These are phyloP conservation scores for Rhinolophus ferrumequinum DNA, from an alignment of 2,113 vertebrate genomes.

Conservation along the genomic window DNA sequence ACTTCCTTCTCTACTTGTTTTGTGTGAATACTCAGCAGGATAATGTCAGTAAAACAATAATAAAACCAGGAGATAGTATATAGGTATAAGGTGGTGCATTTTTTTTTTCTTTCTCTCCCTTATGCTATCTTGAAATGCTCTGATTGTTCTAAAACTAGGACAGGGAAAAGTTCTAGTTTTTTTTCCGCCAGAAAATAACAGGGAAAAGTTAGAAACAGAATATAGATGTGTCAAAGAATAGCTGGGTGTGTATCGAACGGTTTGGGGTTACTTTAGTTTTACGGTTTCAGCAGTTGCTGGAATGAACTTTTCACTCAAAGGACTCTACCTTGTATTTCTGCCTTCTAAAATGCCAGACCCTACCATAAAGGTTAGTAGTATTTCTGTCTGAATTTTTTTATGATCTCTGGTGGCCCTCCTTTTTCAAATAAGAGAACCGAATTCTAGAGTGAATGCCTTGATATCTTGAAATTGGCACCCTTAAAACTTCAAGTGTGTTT, in stretches of 20 bases:
- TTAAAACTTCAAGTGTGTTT: neutral
- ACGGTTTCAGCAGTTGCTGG: neutral
- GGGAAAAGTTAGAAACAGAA: neutral
- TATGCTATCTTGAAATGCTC: neutral
- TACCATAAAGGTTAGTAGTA: neutral
- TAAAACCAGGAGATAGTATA: neutral
- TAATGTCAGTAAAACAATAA: neutral
- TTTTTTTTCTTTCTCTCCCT: neutral
- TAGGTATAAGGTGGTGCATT: neutral
- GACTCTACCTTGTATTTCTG: neutral
- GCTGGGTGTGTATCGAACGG: neutral
- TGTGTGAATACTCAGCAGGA: neutral
- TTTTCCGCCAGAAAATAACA: too few relatives aligned
- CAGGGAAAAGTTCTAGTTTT: too few relatives aligned
- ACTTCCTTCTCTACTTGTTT: neutral
- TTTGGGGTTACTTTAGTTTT: neutral
- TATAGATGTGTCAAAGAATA: neutral
- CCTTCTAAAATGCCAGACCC: neutral
- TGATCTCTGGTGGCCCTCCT: neutral
- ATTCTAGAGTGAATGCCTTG: neutral
- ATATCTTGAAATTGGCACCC: neutral
- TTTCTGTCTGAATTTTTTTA: neutral
- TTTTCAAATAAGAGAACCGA: neutral
- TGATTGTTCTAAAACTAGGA: neutral
- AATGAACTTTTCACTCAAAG: neutral